Evolutionary conservation across 2,888 invertebrate species (phyloP), one percentile per base, ranked within the genome.

Genomic region (Caenorhabditis angaria): DNA sequence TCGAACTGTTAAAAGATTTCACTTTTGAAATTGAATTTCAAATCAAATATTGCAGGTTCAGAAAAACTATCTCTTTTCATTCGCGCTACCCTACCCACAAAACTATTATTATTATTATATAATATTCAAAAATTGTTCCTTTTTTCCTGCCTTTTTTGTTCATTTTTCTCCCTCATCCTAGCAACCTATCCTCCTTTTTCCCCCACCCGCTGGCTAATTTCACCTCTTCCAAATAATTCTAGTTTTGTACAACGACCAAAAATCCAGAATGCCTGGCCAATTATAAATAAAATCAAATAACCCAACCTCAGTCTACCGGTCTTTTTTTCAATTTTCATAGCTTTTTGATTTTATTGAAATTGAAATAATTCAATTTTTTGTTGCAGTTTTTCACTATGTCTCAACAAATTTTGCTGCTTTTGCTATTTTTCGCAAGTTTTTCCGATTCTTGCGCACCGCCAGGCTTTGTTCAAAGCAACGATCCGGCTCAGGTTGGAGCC

Each of bases 401-500:
- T 27, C 25, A 14, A 27, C 18, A 56, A 29, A 20, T 41, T 32
- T 24, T 47, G n/a, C 56, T 24, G n/a, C 24, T 51, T 51, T 22
- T 25, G 2, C 28, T 24, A 27, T 55, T 28, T 55, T 55, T 55
- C 4, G 29, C 6, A 28, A 29, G 41, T 1, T 22, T 54, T 8
- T 59, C 51, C 1, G n/a, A 59, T n/a, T 55, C 73, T 0, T 85
- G 85, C 65, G 85, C 85, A n/a, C 85, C 85, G 10, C 85, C 85
- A 5, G 85, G 86, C 20, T 86, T 86, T 65, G 81, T 86, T 1
- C 84, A 85, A 47, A 83, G 83, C 32, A 84, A 82, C 55, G 86
- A 86, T 75, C 86, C 86, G 8, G 84, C 85, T 25, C 82, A 80
- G 63, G 85, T 85, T 51, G 84, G 83, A 51, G 84, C 85, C 22